Evolutionary conservation across 2,113 vertebrate species (phyloP).

Genomic region (Motacilla tschutschensis): DNA sequence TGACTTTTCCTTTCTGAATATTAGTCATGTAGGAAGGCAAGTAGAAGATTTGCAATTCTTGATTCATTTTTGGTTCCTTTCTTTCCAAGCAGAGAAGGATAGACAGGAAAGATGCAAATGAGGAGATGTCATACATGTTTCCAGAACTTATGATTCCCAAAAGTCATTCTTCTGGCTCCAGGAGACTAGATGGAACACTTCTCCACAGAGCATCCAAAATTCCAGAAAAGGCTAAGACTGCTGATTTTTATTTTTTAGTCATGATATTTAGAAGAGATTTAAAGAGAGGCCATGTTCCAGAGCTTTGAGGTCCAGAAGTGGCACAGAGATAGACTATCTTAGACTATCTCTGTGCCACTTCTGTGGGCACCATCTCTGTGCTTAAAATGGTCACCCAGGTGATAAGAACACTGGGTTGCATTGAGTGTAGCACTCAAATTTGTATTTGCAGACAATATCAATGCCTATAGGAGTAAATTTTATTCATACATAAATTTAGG

Average conservation of each 20-base stretch:
- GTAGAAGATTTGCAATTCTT: not conserved
- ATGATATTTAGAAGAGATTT: not conserved
- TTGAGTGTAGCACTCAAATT: accelerated
- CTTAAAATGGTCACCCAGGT: not conserved
- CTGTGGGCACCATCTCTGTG: too few species aligned
- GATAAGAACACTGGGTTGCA: not conserved
- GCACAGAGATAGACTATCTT: not conserved
- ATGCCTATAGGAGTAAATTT: not conserved
- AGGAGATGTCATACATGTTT: accelerated
- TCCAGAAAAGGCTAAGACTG: not conserved
- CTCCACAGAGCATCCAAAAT: not conserved
- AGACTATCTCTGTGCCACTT: not conserved
- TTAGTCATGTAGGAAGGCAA: not conserved
- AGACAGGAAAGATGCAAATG: not conserved
- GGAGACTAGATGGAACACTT: not conserved
- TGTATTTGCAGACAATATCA: not conserved
- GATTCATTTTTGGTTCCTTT: not conserved
- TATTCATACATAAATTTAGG: not conserved
- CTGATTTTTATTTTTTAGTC: not conserved
- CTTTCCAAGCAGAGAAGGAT: not conserved
- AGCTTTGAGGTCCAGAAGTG: not conserved
- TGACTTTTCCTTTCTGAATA: not conserved
- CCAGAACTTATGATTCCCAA: not conserved
- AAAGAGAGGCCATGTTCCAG: accelerated
- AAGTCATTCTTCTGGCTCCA: not conserved